Conservation (phyloP, 2,888 invertebrate species). For the Clunio marinus region DNA sequence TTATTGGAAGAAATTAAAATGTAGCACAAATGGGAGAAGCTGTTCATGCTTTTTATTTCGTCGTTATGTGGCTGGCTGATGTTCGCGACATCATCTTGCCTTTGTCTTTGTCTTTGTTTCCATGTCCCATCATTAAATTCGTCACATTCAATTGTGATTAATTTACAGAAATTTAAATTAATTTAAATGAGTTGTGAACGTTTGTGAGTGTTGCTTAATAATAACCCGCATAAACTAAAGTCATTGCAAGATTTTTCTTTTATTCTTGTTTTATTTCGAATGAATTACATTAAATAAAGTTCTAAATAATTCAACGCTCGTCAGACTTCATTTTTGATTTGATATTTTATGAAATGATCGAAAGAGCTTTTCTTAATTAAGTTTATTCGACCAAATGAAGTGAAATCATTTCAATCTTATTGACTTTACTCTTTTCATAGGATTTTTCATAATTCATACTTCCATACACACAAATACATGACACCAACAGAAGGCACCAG, state of each 20-base stretch:
- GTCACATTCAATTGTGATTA: conserved; percentile 30
- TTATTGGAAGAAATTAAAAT: conserved; percentile 21
- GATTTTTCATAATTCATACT: neutral
- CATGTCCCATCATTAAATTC: conserved; percentile 15
- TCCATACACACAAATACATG: no score
- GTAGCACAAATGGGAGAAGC: conserved; percentile 1
- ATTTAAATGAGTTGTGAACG: conserved; percentile 11
- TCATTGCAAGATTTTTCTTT: no score
- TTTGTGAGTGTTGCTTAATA: conserved; percentile 22
- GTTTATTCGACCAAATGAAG: neutral
- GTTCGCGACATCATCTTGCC: neutral
- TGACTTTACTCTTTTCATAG: neutral
- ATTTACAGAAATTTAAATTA: conserved; percentile 22
- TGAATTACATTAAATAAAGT: neutral
- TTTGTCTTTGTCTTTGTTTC: conserved; percentile 7
- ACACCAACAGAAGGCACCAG: neutral
- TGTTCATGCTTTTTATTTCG: neutral
- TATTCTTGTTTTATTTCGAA: no score
- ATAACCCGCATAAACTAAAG: conserved; percentile 11
- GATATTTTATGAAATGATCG: neutral
- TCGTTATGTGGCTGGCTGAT: neutral
- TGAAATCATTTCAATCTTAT: neutral
- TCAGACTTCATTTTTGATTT: neutral
- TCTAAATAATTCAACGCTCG: neutral
- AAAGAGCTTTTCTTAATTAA: neutral